These are phyloP conservation scores for Phania funesta DNA, from an alignment of 2,888 invertebrate species.

Conservation along the genomic window DNA sequence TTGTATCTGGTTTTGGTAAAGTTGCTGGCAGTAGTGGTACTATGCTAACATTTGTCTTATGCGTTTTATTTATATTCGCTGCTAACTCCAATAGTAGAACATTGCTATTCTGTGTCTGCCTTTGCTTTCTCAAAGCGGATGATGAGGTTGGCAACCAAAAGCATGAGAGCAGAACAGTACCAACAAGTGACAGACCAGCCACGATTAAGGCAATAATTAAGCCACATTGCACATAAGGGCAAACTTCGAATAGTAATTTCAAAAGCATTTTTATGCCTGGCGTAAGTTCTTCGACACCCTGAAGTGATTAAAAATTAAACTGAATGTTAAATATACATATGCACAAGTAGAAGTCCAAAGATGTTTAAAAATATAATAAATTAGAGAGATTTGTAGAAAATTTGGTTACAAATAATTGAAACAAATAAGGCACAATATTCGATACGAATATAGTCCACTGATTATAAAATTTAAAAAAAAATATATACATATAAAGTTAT, in stretches of 20 bases:
- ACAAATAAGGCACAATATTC: too few species aligned
- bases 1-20: constrained; percentile 9
- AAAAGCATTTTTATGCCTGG: constrained; percentile 80
- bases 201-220: constrained; percentile 81
- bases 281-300: constrained; percentile 80
- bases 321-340: neutral
- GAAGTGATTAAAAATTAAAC: constrained; percentile 48
- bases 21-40: constrained; percentile 41
- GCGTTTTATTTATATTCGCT: constrained; percentile 32
- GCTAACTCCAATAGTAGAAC: constrained; percentile 7
- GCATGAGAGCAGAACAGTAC: constrained; percentile 74
- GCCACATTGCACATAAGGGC: constrained; percentile 81
- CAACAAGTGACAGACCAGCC: constrained; percentile 81
- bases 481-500: too few species aligned
- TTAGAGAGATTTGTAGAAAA: too few species aligned
- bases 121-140: constrained; percentile 11
- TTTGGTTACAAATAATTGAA: too few species aligned
- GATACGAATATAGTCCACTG: too few species aligned
- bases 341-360: neutral
- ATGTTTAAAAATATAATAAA: neutral
- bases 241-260: constrained; percentile 81
- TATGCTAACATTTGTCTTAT: constrained; percentile 54
- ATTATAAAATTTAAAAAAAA: too few species aligned
- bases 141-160: constrained; percentile 72
- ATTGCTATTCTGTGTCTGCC: constrained; percentile 41